Evolutionary conservation across 1,140 invertebrate genomes (phyloP).

Genomic region (Temnothorax longispinosus): DNA sequence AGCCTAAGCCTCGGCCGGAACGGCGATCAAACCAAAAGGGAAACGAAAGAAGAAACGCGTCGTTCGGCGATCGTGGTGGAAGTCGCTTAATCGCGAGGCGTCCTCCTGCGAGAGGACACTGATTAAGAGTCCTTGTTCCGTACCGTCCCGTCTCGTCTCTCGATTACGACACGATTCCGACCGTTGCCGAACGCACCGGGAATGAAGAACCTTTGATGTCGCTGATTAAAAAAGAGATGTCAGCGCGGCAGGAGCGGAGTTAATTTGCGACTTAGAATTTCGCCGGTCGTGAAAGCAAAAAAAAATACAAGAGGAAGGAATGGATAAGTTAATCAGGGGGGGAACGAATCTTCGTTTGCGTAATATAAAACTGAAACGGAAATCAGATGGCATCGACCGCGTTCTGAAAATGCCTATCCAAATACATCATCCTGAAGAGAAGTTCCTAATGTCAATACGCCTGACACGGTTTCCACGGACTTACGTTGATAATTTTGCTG

Average conservation of each 20-base stretch:
- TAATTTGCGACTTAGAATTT: conserved; percentile 59
- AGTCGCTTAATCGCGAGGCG: conserved; percentile 74
- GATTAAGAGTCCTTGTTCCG: conserved; percentile 78
- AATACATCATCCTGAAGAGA: conserved; percentile 7
- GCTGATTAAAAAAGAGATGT: conserved; percentile 83
- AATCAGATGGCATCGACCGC: conserved; percentile 23
- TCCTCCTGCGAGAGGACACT: conserved; percentile 67
- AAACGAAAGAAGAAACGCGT: conserved; percentile 44
- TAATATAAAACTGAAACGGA: conserved; percentile 33
- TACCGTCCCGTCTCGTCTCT: conserved; percentile 31
- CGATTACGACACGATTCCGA: conserved; percentile 78
- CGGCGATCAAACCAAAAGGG: conserved; percentile 7
- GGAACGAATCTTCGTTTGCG: conserved; percentile 29
- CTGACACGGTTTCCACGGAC: conserved; percentile 47
- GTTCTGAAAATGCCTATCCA: neutral
- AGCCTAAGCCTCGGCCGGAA: neutral
- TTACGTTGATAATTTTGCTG: neutral
- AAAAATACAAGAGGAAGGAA: neutral
- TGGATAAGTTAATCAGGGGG: conserved; percentile 32
- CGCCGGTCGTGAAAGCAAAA: neutral
- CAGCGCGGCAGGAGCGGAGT: conserved; percentile 40
- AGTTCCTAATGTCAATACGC: conserved; percentile 42
- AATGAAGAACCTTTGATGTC: conserved; percentile 80
- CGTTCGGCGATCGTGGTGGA: neutral
- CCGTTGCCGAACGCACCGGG: conserved; percentile 70